A percentile compares a stretch with the other conserved stretches of the same genome.
phyloP scores from a whole-genome alignment of 2,113 vertebrate genomes.

The Edolisoma coerulescens region DNA sequence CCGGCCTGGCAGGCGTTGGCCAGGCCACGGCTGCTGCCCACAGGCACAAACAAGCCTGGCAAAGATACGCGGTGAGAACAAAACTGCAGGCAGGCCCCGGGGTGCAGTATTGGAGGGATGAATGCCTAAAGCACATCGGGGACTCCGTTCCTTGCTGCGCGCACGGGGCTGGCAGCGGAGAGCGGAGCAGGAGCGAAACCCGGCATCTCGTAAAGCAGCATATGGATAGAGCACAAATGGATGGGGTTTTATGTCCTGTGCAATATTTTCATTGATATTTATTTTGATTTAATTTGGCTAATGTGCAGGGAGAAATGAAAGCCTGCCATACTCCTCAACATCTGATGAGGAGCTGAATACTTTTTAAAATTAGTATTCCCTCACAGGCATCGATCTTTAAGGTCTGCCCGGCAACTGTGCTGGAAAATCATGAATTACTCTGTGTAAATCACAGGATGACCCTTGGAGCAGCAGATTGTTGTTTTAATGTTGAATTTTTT shows the following conservation, averaged over 20 bases:
- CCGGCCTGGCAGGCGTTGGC: not conserved
- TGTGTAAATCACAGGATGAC: not conserved
- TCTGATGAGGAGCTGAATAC: slow-evolving; percentile 21
- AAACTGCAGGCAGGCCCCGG: slow-evolving; percentile 11
- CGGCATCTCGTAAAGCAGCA: slow-evolving; percentile 32
- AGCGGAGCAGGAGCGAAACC: slow-evolving; percentile 1
- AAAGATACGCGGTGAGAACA: not conserved
- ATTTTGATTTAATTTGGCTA: slow-evolving; percentile 69
- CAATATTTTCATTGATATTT: slow-evolving; percentile 61
- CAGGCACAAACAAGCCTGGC: slow-evolving; percentile 28
- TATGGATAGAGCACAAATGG: slow-evolving; percentile 47
- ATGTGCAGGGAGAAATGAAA: slow-evolving; percentile 38
- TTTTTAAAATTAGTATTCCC: slow-evolving; percentile 48
- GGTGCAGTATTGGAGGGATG: not conserved
- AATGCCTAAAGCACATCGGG: slow-evolving; percentile 22
- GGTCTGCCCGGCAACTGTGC: slow-evolving; percentile 28
- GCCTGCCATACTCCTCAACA: not conserved
- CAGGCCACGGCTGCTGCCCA: not conserved
- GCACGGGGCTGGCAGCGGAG: slow-evolving; percentile 1
- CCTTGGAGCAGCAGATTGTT: not conserved
- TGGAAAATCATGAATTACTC: slow-evolving; percentile 22
- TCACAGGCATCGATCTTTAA: not conserved
- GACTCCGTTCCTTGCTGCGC: not conserved
- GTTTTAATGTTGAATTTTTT: not conserved
- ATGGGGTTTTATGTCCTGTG: slow-evolving; percentile 50